Evolutionary conservation across 2,797 vertebrate genomes (phyloP), one percentile per base, ranked within the genome.

Genomic region (Sebastes flavidus): DNA sequence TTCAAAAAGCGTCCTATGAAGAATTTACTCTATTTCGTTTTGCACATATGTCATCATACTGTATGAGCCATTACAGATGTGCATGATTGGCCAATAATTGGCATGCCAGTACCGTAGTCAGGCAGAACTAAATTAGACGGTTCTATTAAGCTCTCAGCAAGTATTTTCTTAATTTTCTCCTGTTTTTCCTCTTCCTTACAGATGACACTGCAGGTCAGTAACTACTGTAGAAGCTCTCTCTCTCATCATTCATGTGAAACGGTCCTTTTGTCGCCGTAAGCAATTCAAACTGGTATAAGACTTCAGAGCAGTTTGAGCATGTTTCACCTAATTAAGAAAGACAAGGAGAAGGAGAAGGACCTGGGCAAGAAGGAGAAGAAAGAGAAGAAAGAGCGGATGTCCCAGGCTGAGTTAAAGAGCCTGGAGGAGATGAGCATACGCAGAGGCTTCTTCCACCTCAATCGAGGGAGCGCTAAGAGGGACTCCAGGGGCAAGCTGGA

Each of bases 351-450:
- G 68, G 93, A 94, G 32, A 95, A 94, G 65, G 95, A 96, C 58
- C 65, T 87, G 22, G 49, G 76, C 11, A 95, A 92, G 81, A 96
- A 95, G 55, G 95, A 96, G 22, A 96, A 94, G 72, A 95, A 94
- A 65, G 95, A 96, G 2, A 96, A 95, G 82, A 96, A 95, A 66
- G 96, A 96, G 63, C 92, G 94, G 0, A 96, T 95, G 96, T 96
- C 96, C 24, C 94, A 92, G 82, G 93, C 94, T 1, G 96, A 96
- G 88, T 81, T 96, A 77, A 95, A 90, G 65, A 96, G 93, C 72
- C 85, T 96, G 73, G 98, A 99, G 80, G 98, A 99, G 96, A 98
- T 99, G 94, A 97, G 98, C 65, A 86, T 99, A 86, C 96, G 98
- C 8, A 94, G 98, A 8, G 98, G 98, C 60, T 97, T 99, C 89